Conservation (phyloP, 2,797 vertebrate species). For the Microctenopoma lineatum region DNA sequence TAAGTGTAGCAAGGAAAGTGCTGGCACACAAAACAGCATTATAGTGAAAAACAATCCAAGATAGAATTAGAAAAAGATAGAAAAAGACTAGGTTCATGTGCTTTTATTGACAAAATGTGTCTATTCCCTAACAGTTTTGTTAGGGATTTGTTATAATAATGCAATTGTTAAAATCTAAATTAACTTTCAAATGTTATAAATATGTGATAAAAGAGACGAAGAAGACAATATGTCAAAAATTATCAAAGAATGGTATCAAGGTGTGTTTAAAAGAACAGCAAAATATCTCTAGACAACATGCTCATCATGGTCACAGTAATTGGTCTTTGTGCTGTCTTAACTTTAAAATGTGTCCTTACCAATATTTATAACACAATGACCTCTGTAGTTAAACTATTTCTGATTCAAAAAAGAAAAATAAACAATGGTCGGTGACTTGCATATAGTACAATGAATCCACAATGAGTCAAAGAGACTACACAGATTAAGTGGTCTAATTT, state of each 20-base stretch:
- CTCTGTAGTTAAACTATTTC: slow-evolving; percentile 9
- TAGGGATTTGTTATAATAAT: slow-evolving; percentile 10
- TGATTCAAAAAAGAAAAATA: slow-evolving; percentile 2
- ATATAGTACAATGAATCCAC: not conserved
- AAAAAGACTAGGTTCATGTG: slow-evolving; percentile 4
- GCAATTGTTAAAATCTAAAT: slow-evolving; percentile 1
- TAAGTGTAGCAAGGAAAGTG: slow-evolving; percentile 19
- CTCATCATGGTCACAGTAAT: not conserved
- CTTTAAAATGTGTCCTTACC: slow-evolving; percentile 26
- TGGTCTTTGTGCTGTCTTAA: slow-evolving; percentile 21
- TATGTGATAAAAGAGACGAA: slow-evolving; percentile 1
- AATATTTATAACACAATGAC: slow-evolving; percentile 26
- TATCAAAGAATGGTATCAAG: slow-evolving; percentile 13
- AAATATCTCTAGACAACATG: not conserved
- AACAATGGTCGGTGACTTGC: not conserved
- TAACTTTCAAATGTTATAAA: not conserved
- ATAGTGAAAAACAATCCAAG: slow-evolving; percentile 23
- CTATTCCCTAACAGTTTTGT: slow-evolving; percentile 18
- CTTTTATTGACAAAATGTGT: slow-evolving; percentile 12
- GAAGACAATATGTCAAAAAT: slow-evolving; percentile 10
- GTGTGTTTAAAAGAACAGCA: slow-evolving; percentile 22
- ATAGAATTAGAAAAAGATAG: slow-evolving; percentile 14
- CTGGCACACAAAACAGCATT: slow-evolving; percentile 12
- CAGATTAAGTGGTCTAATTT: not conserved
- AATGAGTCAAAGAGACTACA: not conserved